Percentiles rank a stretch among this genome's conserved stretches.
Evolutionary conservation across 2,113 vertebrate species (phyloP).

Genomic region (Neopipo cinnamomea): DNA sequence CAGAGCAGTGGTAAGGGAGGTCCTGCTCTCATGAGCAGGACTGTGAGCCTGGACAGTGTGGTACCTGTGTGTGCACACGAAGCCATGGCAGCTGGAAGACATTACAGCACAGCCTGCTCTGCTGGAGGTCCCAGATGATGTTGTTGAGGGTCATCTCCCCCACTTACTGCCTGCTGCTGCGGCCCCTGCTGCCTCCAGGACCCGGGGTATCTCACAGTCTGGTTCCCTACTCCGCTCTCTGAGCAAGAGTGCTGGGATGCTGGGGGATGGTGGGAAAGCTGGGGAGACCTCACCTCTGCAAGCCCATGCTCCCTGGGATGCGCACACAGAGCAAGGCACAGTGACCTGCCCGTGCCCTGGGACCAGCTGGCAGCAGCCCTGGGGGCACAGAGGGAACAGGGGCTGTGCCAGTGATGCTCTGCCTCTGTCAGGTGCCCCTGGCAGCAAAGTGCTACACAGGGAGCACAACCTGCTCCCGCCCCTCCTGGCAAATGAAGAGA

Average conservation of each 20-base stretch:
- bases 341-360: not conserved
- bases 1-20: not conserved
- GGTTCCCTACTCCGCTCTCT: not conserved
- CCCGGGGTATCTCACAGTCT: not conserved
- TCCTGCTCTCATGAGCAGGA: not conserved
- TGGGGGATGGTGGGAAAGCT: fast-evolving
- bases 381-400: not conserved
- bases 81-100: not conserved
- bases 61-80: not conserved
- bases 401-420: not conserved
- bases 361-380: not conserved
- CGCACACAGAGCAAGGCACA: not conserved
- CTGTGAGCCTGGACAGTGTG: fast-evolving
- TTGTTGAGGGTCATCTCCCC: not conserved
- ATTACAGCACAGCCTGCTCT: fast-evolving
- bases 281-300: not conserved
- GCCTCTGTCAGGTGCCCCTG: fast-evolving
- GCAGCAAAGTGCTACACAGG: not conserved
- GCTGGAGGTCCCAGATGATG: not conserved
- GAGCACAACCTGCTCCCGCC: not conserved
- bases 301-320: fast-evolving
- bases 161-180: not conserved
- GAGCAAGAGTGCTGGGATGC: not conserved
- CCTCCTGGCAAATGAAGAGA: not conserved
- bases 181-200: not conserved